Conservation (phyloP, 2,888 invertebrate genomes). For the Nomada hirtipes region DNA sequence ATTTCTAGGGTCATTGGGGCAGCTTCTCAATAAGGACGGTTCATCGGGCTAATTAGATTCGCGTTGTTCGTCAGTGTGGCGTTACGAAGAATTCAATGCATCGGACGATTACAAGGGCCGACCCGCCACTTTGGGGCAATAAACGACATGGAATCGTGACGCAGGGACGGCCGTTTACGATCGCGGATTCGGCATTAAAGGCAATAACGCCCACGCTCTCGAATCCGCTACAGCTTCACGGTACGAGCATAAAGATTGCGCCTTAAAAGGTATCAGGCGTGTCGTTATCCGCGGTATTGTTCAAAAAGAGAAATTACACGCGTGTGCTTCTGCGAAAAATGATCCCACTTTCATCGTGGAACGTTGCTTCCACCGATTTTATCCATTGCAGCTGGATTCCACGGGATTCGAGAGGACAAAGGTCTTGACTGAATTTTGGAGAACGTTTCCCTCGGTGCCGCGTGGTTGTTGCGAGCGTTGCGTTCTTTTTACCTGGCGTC, state of each 20-base stretch:
- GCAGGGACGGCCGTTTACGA: constrained; percentile 49
- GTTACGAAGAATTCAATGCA: constrained; percentile 59
- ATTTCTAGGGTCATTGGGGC: constrained; percentile 3
- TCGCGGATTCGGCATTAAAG: constrained; percentile 57
- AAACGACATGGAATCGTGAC: constrained; percentile 63
- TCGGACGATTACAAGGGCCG: constrained; percentile 26
- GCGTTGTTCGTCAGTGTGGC: constrained; percentile 52
- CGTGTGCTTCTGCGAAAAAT: constrained; percentile 35
- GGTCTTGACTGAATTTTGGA: constrained; percentile 1
- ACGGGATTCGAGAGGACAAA: too few relatives aligned
- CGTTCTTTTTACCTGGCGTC: neutral
- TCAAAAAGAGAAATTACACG: constrained; percentile 28
- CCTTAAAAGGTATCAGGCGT: constrained; percentile 27
- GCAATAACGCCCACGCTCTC: constrained; percentile 52
- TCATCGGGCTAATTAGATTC: constrained; percentile 54
- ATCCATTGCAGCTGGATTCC: neutral
- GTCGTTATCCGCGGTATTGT: constrained; percentile 35
- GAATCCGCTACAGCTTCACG: constrained; percentile 5
- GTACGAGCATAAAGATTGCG: constrained; percentile 28
- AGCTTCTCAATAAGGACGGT: constrained; percentile 27
- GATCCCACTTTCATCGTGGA: constrained; percentile 6
- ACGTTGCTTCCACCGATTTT: constrained; percentile 24
- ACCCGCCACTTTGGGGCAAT: constrained; percentile 60
- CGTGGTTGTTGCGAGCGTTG: neutral
- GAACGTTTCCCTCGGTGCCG: neutral